Percentiles rank a stretch among this genome's conserved stretches.
These are phyloP conservation scores for Odontothrips loti DNA, from an alignment of 2,888 invertebrate genomes.

Conservation along the genomic window DNA sequence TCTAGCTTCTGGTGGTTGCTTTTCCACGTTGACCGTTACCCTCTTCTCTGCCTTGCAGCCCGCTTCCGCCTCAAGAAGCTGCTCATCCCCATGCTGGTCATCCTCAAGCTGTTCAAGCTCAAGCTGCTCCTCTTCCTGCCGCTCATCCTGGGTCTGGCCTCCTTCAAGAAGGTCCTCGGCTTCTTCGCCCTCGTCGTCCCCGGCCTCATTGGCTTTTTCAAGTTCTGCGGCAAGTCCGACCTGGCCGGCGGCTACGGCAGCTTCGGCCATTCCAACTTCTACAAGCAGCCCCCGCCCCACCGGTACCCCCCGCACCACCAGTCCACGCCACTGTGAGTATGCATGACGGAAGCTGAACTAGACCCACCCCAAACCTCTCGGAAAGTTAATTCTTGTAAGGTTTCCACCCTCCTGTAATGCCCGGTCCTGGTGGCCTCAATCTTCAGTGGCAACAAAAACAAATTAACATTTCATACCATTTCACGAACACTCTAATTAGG, in stretches of 20 bases:
- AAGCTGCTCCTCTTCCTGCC: conserved; percentile 77
- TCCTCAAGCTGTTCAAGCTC: conserved; percentile 78
- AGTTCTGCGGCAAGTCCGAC: conserved; percentile 56
- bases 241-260: conserved; percentile 50
- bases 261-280: conserved; percentile 46
- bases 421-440: neutral
- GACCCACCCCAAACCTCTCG: neutral
- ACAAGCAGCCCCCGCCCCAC: conserved; percentile 51
- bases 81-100: conserved; percentile 74
- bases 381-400: no score
- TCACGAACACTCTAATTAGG: no score
- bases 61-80: conserved; percentile 76
- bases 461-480: no score
- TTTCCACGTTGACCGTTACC: neutral
- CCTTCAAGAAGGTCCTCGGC: conserved; percentile 78
- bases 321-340: neutral
- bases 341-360: no score
- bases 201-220: conserved; percentile 78
- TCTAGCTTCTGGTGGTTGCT: neutral
- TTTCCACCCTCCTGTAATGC: no score
- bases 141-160: conserved; percentile 74
- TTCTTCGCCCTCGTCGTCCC: conserved; percentile 75
- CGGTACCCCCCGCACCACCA: conserved; percentile 8
- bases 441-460: no score
- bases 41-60: conserved; percentile 50